Conservation (phyloP, 2,113 vertebrate species). For the Strix uralensis region DNA sequence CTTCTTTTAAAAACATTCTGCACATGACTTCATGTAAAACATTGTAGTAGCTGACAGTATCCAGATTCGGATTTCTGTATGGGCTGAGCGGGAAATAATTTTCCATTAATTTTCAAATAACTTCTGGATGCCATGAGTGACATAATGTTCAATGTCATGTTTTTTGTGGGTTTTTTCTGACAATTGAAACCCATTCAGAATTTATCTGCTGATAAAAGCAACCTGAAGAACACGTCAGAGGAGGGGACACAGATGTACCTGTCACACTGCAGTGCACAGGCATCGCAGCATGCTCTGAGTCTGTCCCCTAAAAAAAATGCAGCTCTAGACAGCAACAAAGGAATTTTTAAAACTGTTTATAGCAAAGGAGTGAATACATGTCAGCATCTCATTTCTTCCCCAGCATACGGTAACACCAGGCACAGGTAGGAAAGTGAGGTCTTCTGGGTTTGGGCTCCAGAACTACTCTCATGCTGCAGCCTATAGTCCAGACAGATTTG, state of each 20-base stretch:
- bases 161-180: not conserved
- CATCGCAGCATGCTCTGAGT: accelerated
- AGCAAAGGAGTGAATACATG: not conserved
- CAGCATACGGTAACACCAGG: not conserved
- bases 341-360: not conserved
- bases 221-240: not conserved
- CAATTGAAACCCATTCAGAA: not conserved
- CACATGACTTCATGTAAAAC: not conserved
- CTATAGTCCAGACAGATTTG: not conserved
- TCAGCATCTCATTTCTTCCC: not conserved
- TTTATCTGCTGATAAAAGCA: not conserved
- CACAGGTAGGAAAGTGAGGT: not conserved
- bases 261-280: not conserved
- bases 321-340: not conserved
- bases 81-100: not conserved
- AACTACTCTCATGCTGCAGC: not conserved
- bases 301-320: not conserved
- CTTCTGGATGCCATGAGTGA: not conserved
- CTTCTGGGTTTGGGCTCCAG: not conserved
- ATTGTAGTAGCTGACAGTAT: not conserved
- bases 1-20: not conserved
- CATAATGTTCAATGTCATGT: not conserved
- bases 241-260: not conserved
- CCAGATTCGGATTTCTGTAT: not conserved
- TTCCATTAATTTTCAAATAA: conserved; percentile 9